phyloP scores from a whole-genome alignment of 2,888 invertebrate genomes.

The Trichogramma evanescens region DNA sequence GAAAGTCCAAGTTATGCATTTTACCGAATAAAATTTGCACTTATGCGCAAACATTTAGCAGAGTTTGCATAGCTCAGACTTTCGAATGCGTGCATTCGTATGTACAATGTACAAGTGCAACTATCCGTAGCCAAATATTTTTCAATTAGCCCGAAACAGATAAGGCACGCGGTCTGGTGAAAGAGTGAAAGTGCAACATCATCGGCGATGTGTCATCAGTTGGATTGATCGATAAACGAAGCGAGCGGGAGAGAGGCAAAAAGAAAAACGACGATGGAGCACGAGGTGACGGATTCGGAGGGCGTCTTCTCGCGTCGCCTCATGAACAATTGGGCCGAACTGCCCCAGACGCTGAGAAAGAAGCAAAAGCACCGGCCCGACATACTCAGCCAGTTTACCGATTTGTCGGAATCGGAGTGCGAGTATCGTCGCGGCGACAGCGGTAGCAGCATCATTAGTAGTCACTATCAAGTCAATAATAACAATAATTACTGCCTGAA shows the following conservation, averaged over 20 bases:
- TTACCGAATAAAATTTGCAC: too few relatives aligned
- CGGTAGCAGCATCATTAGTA: constrained; percentile 17
- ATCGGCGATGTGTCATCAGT: too few relatives aligned
- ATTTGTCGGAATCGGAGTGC: constrained; percentile 40
- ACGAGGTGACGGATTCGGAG: constrained; percentile 42
- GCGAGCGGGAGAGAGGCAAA: neutral
- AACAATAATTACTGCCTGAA: constrained; percentile 18
- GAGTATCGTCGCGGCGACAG: constrained; percentile 34
- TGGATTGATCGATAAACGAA: neutral
- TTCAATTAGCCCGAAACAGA: too few relatives aligned
- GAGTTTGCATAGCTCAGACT: too few relatives aligned
- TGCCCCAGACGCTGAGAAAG: constrained; percentile 44
- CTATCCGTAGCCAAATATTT: too few relatives aligned
- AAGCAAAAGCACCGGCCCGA: constrained; percentile 43
- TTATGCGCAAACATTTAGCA: too few relatives aligned
- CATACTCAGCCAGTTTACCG: constrained; percentile 43
- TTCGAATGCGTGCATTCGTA: too few relatives aligned
- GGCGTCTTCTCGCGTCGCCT: constrained; percentile 40
- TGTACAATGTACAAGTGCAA: too few relatives aligned
- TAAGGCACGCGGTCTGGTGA: too few relatives aligned
- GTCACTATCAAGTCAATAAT: constrained; percentile 6
- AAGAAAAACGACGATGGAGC: constrained; percentile 16
- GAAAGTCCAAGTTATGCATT: too few relatives aligned
- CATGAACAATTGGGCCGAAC: constrained; percentile 44
- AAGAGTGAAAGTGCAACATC: too few relatives aligned